Base-by-base conservation (phyloP, 1,140 invertebrate genomes). In the Frieseomelitta varia region DNA sequence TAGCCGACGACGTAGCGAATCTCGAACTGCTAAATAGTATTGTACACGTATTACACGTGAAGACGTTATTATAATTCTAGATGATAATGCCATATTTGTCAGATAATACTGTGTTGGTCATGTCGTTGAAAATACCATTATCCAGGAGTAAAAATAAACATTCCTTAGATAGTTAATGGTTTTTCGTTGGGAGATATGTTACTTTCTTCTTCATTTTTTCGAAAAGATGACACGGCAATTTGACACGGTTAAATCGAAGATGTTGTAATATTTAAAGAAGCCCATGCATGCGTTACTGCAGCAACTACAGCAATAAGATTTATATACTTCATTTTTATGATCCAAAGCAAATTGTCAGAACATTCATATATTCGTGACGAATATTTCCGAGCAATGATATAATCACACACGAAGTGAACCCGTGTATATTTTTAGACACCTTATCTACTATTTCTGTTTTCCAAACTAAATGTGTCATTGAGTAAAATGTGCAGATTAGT, bases 51-150 rank as follows among this genome's bases (percentile, higher is more conserved):
- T 55, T 67, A n/a, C 17, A 34, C 67, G 58, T 11, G 47, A 63
- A 56, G 10, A 67, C 58, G 51, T 84, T 80, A 72, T n/a, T 79
- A 73, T 79, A 79, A 34, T 24, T 80, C 53, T 84, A 84, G 77
- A 30, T 84, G 24, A 65, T 84, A 80, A 80, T 67, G 69, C 56
- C 83, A 72, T 55, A 51, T 24, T 56, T 67, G 78, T 84, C 58
- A 65, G 19, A 68, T 80, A 84, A 74, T 80, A 79, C 34, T 73
- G 53, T 74, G 83, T 84, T 74, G 69, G 58, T 58, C 67, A 39
- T 79, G 77, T 84, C 77, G 67, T 63, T 71, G 74, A 83, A n/a
- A 39, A 67, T 67, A 67, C 55, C n/a, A 75, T 51, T 83, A 77
- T n/a, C 58, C 76, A 79, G 30, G 24, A 61, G 27, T 15, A 79